Conservation (phyloP, 2,113 vertebrate species). For the Platichthys stellatus region DNA sequence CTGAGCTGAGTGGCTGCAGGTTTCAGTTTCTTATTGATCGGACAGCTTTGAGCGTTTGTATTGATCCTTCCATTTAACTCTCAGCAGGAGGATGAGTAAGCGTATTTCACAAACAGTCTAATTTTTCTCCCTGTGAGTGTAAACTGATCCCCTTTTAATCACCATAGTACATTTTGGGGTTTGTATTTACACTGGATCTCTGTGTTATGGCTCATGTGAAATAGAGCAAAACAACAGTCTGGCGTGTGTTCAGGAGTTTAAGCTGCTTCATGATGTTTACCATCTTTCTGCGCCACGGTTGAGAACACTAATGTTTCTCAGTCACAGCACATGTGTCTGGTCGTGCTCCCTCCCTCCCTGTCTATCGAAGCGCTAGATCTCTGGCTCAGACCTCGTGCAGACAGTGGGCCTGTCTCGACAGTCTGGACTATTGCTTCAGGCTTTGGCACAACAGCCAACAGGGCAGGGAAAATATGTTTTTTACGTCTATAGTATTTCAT, state of each 20-base stretch:
- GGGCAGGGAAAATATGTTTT: constrained; percentile 56
- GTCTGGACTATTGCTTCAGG: constrained; percentile 70
- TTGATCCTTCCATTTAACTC: neutral
- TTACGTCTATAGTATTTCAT: constrained; percentile 44
- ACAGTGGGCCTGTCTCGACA: constrained; percentile 63
- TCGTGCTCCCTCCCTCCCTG: constrained; percentile 46
- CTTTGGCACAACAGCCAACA: constrained; percentile 56
- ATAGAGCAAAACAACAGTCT: neutral
- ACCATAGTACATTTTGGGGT: neutral
- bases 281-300: constrained; percentile 36
- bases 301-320: constrained; percentile 52
- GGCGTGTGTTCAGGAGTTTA: too few species aligned
- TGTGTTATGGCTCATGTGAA: neutral
- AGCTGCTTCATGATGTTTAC: constrained; percentile 43
- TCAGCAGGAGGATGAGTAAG: neutral
- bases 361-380: constrained; percentile 58
- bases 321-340: constrained; percentile 60
- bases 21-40: neutral
- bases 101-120: neutral
- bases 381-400: constrained; percentile 70
- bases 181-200: neutral
- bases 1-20: neutral
- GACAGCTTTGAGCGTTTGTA: neutral
- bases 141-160: neutral
- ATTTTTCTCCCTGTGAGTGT: too few species aligned